Evolutionary conservation across 2,888 invertebrate species (phyloP).

Genomic region (Prenolepis imparis): DNA sequence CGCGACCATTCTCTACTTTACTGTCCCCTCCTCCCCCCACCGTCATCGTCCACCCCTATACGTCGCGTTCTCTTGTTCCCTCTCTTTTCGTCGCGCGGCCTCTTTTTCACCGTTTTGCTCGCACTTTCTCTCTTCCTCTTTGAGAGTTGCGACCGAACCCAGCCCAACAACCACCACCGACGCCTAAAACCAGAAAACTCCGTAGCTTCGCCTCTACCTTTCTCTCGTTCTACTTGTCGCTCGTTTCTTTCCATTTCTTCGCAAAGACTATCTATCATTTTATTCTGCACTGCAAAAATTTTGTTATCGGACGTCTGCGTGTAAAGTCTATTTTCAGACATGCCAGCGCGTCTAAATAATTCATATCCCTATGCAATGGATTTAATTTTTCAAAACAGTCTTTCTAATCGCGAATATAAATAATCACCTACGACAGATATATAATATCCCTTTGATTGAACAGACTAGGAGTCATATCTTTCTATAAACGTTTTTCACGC

Average conservation of each 20-base stretch:
- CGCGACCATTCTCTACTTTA: conserved; percentile 63
- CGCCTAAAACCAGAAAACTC: conserved; percentile 76
- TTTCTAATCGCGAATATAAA: background rate
- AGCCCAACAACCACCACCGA: conserved; percentile 68
- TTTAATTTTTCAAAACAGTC: background rate
- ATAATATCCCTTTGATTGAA: conserved; percentile 21
- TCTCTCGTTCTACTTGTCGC: conserved; percentile 44
- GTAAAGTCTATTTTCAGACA: background rate
- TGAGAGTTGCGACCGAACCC: conserved; percentile 63
- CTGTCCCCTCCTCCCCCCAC: conserved; percentile 49
- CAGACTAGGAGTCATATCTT: background rate
- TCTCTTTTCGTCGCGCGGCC: conserved; percentile 59
- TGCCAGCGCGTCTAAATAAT: background rate
- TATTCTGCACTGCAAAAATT: conserved; percentile 38
- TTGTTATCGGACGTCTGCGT: conserved; percentile 32
- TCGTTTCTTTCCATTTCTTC: background rate
- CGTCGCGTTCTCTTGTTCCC: conserved; percentile 44
- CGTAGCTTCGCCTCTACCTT: conserved; percentile 52
- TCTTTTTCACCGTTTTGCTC: conserved; percentile 68
- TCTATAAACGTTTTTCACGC: conserved; percentile 4
- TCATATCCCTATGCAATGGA: background rate
- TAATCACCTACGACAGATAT: background rate
- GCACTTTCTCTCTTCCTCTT: conserved; percentile 62
- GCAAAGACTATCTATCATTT: conserved; percentile 27
- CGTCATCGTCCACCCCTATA: conserved; percentile 45